These are phyloP conservation scores for Halcyon badia DNA, from an alignment of 2,797 vertebrate genomes.

Conservation along the genomic window DNA sequence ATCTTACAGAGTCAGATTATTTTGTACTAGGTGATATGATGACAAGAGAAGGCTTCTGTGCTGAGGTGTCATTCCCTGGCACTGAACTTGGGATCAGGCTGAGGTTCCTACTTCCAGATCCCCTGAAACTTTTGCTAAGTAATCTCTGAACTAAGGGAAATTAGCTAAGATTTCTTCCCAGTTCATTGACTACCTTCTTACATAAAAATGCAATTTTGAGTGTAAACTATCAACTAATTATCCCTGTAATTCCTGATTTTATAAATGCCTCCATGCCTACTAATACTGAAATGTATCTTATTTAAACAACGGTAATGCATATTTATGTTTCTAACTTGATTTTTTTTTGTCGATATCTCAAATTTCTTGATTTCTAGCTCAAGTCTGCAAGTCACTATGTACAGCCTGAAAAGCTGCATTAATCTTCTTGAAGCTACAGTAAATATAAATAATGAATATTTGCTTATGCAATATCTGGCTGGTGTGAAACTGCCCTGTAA, in stretches of 20 bases:
- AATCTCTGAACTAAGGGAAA: not conserved
- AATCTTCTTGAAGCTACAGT: not conserved
- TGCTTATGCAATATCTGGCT: not conserved
- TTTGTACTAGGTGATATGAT: fast-evolving
- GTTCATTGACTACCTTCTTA: not conserved
- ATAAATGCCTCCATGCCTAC: not conserved
- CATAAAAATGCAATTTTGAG: not conserved
- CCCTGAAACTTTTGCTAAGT: not conserved
- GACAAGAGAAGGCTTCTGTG: not conserved
- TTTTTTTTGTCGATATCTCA: not conserved
- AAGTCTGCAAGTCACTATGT: not conserved
- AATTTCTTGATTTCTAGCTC: not conserved
- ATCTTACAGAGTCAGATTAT: not conserved
- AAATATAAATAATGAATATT: not conserved
- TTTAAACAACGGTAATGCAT: not conserved
- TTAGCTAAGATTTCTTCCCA: not conserved
- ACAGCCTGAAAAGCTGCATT: not conserved
- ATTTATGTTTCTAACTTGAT: not conserved
- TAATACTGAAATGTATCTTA: not conserved
- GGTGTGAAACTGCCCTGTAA: not conserved
- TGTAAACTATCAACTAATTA: not conserved
- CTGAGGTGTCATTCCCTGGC: not conserved
- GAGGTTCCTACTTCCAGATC: not conserved
- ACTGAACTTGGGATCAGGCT: not conserved
- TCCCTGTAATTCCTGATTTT: not conserved